Conservation (phyloP, 2,797 vertebrate species). For the Psittacula derbiana region DNA sequence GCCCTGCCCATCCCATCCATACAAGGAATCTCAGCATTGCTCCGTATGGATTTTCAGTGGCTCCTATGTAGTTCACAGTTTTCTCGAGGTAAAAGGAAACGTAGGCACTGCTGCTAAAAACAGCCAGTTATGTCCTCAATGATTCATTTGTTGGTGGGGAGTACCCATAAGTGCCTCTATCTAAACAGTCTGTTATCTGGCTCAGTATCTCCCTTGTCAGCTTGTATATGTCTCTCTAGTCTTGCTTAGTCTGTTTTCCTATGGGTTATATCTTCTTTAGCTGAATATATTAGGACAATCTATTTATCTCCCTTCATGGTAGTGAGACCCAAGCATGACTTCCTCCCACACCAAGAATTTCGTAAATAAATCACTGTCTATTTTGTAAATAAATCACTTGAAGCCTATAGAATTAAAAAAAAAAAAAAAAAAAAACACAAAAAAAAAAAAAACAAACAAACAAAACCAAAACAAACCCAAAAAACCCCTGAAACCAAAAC, state of each 20-base stretch:
- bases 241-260: neutral
- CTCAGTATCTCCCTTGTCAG: neutral
- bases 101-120: neutral
- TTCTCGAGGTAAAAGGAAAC: neutral
- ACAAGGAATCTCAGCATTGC: neutral
- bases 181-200: conserved; percentile 32
- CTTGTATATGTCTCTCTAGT: neutral
- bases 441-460: neutral
- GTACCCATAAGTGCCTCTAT: neutral
- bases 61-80: neutral
- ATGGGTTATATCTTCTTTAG: neutral
- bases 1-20: neutral
- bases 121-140: neutral
- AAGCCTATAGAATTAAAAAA: neutral
- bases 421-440: neutral
- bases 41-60: neutral
- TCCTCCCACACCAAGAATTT: neutral
- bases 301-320: neutral
- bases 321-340: neutral
- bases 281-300: neutral
- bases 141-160: neutral
- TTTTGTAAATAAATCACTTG: neutral
- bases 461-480: neutral
- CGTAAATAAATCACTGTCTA: neutral
- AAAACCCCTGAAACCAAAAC: neutral